A percentile compares a stretch with the other conserved stretches of the same genome.
Conservation (phyloP, 2,113 vertebrate species). For the Nestor notabilis region DNA sequence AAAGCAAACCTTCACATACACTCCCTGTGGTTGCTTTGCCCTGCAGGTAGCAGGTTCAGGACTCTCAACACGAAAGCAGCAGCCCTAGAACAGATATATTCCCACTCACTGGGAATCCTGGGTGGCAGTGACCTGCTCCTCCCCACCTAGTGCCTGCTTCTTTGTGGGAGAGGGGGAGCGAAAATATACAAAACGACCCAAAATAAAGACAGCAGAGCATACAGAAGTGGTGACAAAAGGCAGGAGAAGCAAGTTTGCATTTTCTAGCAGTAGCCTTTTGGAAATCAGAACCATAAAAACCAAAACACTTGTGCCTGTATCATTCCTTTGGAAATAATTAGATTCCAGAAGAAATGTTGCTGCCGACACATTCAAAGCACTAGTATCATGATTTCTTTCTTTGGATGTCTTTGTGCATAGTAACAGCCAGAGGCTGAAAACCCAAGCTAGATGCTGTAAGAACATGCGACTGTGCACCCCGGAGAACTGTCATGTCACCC, state of each 20-base stretch:
- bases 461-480: neutral
- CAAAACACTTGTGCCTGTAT: neutral
- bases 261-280: neutral
- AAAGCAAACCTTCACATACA: neutral
- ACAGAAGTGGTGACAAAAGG: neutral
- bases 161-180: rapidly evolving
- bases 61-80: neutral
- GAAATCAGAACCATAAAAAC: neutral
- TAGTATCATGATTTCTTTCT: neutral
- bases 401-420: neutral
- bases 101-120: neutral
- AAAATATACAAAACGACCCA: neutral
- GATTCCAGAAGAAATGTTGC: neutral
- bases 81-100: neutral
- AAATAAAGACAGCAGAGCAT: neutral
- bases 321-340: neutral
- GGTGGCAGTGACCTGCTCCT: neutral
- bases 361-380: neutral
- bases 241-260: neutral
- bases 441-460: neutral
- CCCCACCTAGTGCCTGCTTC: neutral
- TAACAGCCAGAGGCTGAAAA: neutral
- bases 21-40: neutral
- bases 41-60: neutral
- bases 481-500: neutral